These are phyloP conservation scores for Ophioninae sp. DNA, from an alignment of 2,888 invertebrate genomes.

Conservation along the genomic window DNA sequence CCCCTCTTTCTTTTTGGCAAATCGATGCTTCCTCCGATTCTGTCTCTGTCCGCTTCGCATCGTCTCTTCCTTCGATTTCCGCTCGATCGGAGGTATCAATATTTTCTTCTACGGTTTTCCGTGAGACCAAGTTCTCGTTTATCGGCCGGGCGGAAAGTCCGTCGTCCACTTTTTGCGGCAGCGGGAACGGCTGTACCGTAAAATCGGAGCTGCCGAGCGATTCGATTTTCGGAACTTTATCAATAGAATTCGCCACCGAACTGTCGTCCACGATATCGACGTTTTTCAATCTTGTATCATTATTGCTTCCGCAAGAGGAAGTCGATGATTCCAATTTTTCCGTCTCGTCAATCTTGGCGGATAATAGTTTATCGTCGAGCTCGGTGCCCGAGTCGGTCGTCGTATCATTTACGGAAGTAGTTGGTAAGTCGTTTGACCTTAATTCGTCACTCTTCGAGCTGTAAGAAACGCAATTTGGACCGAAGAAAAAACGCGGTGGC, in stretches of 20 bases:
- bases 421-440: slow-evolving; percentile 54
- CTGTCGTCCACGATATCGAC: slow-evolving; percentile 41
- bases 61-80: slow-evolving; percentile 20
- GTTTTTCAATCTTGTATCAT: slow-evolving; percentile 36
- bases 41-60: not conserved
- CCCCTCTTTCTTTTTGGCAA: not conserved
- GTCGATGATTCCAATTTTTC: slow-evolving; percentile 46
- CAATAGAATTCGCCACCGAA: slow-evolving; percentile 10
- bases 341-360: slow-evolving; percentile 59
- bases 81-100: slow-evolving; percentile 16
- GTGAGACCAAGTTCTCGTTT: slow-evolving; percentile 2
- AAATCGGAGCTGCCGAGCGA: slow-evolving; percentile 4
- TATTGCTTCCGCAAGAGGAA: slow-evolving; percentile 30
- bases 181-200: slow-evolving; percentile 39
- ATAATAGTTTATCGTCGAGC: slow-evolving; percentile 65
- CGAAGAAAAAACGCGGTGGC: slow-evolving; percentile 79
- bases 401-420: slow-evolving; percentile 52
- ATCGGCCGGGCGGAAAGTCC: slow-evolving; percentile 12
- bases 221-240: slow-evolving; percentile 29
- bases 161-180: slow-evolving; percentile 12
- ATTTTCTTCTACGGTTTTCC: slow-evolving; percentile 7
- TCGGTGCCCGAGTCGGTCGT: slow-evolving; percentile 7
- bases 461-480: slow-evolving; percentile 79
- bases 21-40: slow-evolving; percentile 9
- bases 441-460: slow-evolving; percentile 67